Base-by-base conservation (phyloP, 1,140 invertebrate genomes). In the Diploscapter pachys region DNA sequence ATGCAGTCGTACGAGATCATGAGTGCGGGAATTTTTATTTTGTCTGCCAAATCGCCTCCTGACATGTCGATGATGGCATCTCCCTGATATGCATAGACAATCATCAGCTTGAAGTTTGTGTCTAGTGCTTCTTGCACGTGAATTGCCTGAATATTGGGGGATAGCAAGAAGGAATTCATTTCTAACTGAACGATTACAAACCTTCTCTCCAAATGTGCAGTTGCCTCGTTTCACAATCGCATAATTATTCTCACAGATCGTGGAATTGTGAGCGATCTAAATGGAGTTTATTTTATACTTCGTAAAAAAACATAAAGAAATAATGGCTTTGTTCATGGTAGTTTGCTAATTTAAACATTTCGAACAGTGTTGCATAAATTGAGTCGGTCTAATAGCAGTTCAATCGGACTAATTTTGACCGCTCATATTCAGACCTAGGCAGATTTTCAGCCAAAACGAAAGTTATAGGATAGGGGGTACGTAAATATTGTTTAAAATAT, bases 1-100 rank as follows among this genome's bases (percentile, higher is more conserved):
- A 81, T 85, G 49, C 83, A 84, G 9, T 54, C 78, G 68, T 84
- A 82, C 63, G 73, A 77, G 48, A 85, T 76, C 83, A 85, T 85
- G n/a, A 85, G 71, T 49, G 85, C 80, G 6, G 83, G 83, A 62
- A 85, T 83, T 6, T 70, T 69, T 31, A 85, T 75, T 31, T 76
- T 9, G 4, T 82, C 82, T 3, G 81, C 78, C 66, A 57, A 82
- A 74, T 80, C 79, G 5, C 80, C 80, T n/a, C 83, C 82, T 2
- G 81, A 78, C 82, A 83, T 83, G 9, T 83, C 83, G 49, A 81
- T 73, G 2, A 82, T 82, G 48, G 54, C 53, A 62, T 79, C 66
- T 4, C 75, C 80, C 3, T 70, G 53, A 8, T 76, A 71, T 59
- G 80, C 84, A 79, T 73, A 83, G 31, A 83, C 73, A 61, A 83